Percentiles rank a stretch among this genome's conserved stretches.
Conservation (phyloP, 2,113 vertebrate genomes). For the Mesembrinibis cayennensis region DNA sequence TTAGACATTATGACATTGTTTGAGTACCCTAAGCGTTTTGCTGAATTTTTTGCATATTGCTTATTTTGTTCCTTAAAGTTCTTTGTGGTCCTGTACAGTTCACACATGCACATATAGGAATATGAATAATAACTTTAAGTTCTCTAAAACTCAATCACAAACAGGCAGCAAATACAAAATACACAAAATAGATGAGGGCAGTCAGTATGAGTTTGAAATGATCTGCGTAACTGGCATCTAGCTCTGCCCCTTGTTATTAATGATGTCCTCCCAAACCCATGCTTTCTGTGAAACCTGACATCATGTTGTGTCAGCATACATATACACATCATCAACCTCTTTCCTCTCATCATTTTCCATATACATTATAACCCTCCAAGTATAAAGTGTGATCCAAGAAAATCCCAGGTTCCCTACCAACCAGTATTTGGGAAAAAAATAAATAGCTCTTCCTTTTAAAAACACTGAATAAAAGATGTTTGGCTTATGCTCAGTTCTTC, state of each 20-base stretch:
- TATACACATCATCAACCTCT: not conserved
- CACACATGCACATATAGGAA: rapidly evolving
- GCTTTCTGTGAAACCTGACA: not conserved
- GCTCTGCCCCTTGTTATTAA: not conserved
- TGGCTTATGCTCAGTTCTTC: not conserved
- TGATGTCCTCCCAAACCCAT: not conserved
- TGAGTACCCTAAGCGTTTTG: not conserved
- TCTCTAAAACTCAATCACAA: not conserved
- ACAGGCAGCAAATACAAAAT: not conserved
- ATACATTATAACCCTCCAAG: not conserved
- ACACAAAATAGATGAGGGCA: not conserved
- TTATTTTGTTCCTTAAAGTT: not conserved
- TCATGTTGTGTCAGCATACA: not conserved
- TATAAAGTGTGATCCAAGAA: not conserved
- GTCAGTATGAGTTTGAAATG: not conserved
- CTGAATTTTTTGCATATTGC: not conserved
- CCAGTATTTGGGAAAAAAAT: not conserved
- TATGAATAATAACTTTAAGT: not conserved
- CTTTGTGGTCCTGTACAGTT: not conserved
- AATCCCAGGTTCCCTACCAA: not conserved
- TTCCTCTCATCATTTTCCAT: not conserved
- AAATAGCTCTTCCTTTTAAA: not conserved
- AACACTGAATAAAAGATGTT: not conserved
- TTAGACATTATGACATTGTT: not conserved
- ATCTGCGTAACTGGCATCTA: rapidly evolving